Percentiles rank a stretch among this genome's conserved stretches.
Evolutionary conservation across 2,113 vertebrate genomes (phyloP).

Genomic region (Rhea pennata): DNA sequence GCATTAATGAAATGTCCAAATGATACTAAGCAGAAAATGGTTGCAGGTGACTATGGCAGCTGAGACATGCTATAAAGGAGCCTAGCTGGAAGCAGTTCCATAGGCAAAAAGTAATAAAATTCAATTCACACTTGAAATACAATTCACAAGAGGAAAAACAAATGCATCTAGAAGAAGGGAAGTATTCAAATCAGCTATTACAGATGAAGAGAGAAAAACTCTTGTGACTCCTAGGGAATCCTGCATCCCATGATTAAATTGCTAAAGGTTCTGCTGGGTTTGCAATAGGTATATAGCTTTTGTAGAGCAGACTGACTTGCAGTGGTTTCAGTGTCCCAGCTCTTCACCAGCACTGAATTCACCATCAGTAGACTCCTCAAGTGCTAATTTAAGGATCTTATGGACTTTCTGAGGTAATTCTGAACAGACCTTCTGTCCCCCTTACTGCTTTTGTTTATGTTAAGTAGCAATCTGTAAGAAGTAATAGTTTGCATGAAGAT

Average conservation of each 20-base stretch:
- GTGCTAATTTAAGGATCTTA: background rate
- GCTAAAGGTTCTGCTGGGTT: background rate
- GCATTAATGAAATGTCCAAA: conserved; percentile 14
- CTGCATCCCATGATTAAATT: background rate
- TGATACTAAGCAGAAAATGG: background rate
- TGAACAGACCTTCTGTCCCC: background rate
- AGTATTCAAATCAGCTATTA: background rate
- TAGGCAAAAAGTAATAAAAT: background rate
- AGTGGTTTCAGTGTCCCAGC: background rate
- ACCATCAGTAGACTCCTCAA: background rate
- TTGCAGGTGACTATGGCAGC: conserved; percentile 42
- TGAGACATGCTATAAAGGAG: background rate
- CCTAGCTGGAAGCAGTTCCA: background rate
- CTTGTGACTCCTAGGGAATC: background rate
- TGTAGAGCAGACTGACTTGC: background rate
- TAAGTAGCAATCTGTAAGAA: background rate
- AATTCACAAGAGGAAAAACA: background rate
- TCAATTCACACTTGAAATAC: background rate
- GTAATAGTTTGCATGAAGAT: fast-evolving
- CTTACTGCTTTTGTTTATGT: background rate
- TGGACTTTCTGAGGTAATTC: background rate
- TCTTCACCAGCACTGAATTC: background rate
- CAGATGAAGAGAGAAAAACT: background rate
- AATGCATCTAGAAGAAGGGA: background rate
- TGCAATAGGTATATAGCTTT: background rate